Evolutionary conservation across 2,888 invertebrate species (phyloP).

Genomic region (Acronicta aceris): DNA sequence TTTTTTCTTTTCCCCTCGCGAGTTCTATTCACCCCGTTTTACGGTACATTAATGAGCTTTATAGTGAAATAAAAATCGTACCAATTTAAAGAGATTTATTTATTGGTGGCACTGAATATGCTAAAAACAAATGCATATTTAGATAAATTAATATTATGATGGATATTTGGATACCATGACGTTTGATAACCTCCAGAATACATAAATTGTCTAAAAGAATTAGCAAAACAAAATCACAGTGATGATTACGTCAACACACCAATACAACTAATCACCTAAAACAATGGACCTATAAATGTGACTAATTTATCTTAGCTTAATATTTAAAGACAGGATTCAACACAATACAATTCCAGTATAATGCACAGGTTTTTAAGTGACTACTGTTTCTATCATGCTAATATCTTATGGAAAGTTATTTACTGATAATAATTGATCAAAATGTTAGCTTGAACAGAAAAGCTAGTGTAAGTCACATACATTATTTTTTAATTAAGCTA

Average conservation of each 20-base stretch:
- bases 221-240: constrained; percentile 57
- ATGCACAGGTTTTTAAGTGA: neutral
- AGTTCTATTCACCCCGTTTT: too few species aligned
- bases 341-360: constrained; percentile 3
- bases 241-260: constrained; percentile 36
- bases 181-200: constrained; percentile 30
- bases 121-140: constrained; percentile 22
- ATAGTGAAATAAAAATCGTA: neutral
- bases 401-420: constrained; percentile 4
- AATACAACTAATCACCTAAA: constrained; percentile 31
- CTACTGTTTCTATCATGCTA: neutral
- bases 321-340: constrained; percentile 21
- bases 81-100: neutral
- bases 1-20: too few species aligned
- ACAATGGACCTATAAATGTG: constrained; percentile 50
- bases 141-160: constrained; percentile 29
- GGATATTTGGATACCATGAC: constrained; percentile 18
- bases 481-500: constrained; percentile 51
- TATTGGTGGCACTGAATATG: constrained; percentile 41
- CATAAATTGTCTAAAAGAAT: constrained; percentile 45
- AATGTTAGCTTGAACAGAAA: constrained; percentile 34
- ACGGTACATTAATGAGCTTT: too few species aligned
- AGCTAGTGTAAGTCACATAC: constrained; percentile 41
- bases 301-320: constrained; percentile 17
- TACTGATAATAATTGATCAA: constrained; percentile 8